These are phyloP conservation scores for Antheraea pernyi DNA, from an alignment of 1,140 invertebrate genomes.

Conservation along the genomic window DNA sequence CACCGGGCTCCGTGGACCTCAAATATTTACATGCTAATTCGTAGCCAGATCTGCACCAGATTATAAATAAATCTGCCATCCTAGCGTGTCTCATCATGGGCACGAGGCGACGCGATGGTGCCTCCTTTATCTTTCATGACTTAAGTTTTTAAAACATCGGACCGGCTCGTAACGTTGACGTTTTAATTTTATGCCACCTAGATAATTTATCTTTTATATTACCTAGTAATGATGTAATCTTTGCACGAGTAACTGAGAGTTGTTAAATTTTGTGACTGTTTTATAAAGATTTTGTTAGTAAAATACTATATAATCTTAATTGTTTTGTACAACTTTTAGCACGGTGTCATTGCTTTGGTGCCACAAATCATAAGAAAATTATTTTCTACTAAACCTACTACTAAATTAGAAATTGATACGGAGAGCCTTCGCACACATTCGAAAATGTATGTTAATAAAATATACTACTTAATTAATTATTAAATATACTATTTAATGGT, in stretches of 20 bases:
- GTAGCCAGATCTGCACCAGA: slow-evolving; percentile 71
- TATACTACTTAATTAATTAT: neutral
- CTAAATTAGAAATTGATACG: too few relatives aligned
- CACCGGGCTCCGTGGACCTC: slow-evolving; percentile 69
- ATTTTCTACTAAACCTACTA: too few relatives aligned
- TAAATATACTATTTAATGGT: too few relatives aligned
- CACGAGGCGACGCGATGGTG: slow-evolving; percentile 30
- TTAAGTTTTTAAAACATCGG: slow-evolving; percentile 62
- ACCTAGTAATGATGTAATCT: slow-evolving; percentile 27
- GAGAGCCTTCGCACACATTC: neutral
- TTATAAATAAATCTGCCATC: slow-evolving; percentile 72
- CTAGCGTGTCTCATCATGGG: slow-evolving; percentile 56
- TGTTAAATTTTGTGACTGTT: slow-evolving; percentile 22
- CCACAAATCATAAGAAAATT: neutral
- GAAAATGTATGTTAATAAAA: neutral
- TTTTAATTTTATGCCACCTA: slow-evolving; percentile 56
- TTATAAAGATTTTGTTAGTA: slow-evolving; percentile 15
- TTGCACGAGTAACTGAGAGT: slow-evolving; percentile 23
- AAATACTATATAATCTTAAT: neutral
- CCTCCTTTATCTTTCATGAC: slow-evolving; percentile 70
- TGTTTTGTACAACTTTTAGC: neutral
- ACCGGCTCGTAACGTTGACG: slow-evolving; percentile 38
- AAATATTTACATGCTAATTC: slow-evolving; percentile 79
- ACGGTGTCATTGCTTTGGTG: neutral
- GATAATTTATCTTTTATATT: slow-evolving; percentile 49